Percentiles rank a stretch among this genome's conserved stretches.
Evolutionary conservation across 2,113 vertebrate species (phyloP).

Genomic region (Oxyura jamaicensis): DNA sequence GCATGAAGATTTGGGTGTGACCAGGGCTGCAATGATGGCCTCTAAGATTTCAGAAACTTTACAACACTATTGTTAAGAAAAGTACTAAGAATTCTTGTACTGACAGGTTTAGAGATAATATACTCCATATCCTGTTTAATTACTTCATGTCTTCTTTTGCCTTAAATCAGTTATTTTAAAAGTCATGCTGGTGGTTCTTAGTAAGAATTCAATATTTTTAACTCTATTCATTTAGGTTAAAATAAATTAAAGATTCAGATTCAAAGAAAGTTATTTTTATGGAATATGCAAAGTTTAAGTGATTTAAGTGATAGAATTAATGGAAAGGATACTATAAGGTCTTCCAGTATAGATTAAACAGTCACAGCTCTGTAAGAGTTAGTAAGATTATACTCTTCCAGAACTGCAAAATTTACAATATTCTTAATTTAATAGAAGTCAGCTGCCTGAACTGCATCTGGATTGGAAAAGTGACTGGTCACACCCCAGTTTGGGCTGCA

Average conservation of each 20-base stretch:
- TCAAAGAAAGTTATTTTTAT: neutral
- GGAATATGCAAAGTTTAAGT: neutral
- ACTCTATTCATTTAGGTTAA: neutral
- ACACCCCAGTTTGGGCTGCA: neutral
- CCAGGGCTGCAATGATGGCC: neutral
- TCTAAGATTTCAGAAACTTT: constrained; percentile 1
- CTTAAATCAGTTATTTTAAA: neutral
- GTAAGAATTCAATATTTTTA: neutral
- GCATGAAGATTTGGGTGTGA: neutral
- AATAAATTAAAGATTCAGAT: neutral
- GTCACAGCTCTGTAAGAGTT: neutral
- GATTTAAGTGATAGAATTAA: neutral
- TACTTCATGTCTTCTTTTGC: neutral
- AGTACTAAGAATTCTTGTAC: neutral
- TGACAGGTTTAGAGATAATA: neutral
- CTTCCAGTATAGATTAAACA: neutral
- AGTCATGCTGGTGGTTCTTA: neutral
- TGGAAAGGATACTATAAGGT: neutral
- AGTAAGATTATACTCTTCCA: neutral
- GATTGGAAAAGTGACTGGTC: neutral
- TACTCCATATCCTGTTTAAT: accelerated
- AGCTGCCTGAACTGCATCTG: neutral
- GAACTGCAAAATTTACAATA: neutral
- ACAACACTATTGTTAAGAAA: neutral
- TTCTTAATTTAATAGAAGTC: neutral